Percentiles rank a stretch among this genome's conserved stretches.
Conservation (phyloP, 1,140 invertebrate species). For the Goniozus legneri region DNA sequence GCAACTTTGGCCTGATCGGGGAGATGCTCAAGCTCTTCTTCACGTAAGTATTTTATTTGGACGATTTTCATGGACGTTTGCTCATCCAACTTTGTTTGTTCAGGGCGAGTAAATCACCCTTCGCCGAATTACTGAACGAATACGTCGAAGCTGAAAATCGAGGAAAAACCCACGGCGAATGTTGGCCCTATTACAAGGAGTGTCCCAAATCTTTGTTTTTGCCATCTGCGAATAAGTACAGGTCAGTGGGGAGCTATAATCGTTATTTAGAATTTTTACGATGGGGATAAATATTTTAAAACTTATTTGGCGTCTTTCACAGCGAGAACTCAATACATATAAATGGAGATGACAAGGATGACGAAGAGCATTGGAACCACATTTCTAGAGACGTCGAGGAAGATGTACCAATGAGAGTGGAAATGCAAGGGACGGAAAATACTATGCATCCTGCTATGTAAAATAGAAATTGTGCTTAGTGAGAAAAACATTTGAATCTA, state of each 20-base stretch:
- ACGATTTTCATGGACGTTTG: no score
- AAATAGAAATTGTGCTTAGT: not conserved
- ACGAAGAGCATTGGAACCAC: conserved; percentile 12
- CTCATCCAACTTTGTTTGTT: conserved; percentile 23
- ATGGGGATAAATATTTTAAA: not conserved
- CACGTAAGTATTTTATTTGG: conserved; percentile 60
- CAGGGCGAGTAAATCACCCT: conserved; percentile 78
- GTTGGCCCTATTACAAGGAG: conserved; percentile 77
- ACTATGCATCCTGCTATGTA: conserved; percentile 18
- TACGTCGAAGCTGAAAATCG: conserved; percentile 75
- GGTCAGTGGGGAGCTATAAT: conserved; percentile 49
- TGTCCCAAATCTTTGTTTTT: conserved; percentile 80
- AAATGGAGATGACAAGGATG: conserved; percentile 8
- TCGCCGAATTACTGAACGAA: conserved; percentile 65
- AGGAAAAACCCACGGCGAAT: conserved; percentile 73
- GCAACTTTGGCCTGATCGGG: conserved; percentile 72
- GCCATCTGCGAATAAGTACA: conserved; percentile 63
- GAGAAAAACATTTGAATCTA: not conserved
- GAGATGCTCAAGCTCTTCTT: conserved; percentile 78
- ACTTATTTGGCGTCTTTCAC: not conserved
- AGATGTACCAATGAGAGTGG: conserved; percentile 5
- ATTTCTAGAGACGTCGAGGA: conserved; percentile 14
- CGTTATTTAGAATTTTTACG: not conserved
- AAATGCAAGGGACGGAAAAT: conserved; percentile 1
- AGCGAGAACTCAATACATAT: conserved; percentile 26